Base-by-base conservation (phyloP, 2,888 invertebrate genomes). In the Holacanthella duospinosa region DNA sequence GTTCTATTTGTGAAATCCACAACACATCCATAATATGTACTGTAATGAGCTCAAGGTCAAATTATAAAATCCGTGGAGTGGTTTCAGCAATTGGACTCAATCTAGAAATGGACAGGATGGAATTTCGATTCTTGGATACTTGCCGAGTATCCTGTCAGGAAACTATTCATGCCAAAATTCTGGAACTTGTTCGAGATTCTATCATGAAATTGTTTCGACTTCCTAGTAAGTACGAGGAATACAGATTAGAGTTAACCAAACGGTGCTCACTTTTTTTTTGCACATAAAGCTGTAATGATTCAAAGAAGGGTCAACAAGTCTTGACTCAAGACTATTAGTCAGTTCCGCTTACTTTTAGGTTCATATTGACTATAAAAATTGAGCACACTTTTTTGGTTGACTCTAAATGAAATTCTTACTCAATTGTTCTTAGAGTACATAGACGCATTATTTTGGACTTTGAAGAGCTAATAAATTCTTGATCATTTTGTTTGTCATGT, bases 1-100 rank as follows among this genome's bases (percentile, higher is more conserved):
- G 67, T 48, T 58, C 59, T 19, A 36, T 61, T 28, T 67, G 67
- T 29, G 59, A 63, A 27, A 60, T 65, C 1, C 62, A 65, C 21
- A 65, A 63, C 29, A 24, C 26, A 4, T 62, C 67, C 2, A 57
- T 65, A 0, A 29, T 25, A 1, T 67, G 67, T 26, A 29, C 55
- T 1, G 21, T 21, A 3, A 25, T 27, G 19, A 29, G 27, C 21
- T 27, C 24, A 1, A 27, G n/a, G 1, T 43, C 54, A 48, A 43
- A 55, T 26, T 55, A 65, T 53, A 48, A 57, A 21, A 48, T 67
- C 16, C 26, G 57, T 16, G 59, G 59, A 36, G 64, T 55, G 19
- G 44, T 61, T 2, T 57, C 62, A 1, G 60, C 55, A 16, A 58
- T 61, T 25, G 55, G 60, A 29, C 48, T 62, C n/a, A 29, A 54